Percentiles rank a stretch among this genome's conserved stretches.
Evolutionary conservation across 2,888 invertebrate species (phyloP).

Genomic region (Uropetala carovei): DNA sequence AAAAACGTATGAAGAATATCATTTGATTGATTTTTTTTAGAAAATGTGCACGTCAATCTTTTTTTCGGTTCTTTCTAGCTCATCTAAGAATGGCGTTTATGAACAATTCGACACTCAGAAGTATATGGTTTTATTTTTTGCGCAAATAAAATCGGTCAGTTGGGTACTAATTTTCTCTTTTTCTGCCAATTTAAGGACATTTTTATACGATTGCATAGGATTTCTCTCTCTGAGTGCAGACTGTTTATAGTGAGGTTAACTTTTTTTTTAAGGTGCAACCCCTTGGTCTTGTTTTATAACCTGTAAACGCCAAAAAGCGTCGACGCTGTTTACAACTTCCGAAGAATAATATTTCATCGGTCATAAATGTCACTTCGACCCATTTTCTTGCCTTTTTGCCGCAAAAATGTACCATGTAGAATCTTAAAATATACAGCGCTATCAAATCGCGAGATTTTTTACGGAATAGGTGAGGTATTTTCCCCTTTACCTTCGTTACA

Average conservation of each 20-base stretch:
- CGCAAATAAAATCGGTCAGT: too few relatives aligned
- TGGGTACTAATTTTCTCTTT: too few relatives aligned
- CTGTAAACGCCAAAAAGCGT: background rate
- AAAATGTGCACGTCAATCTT: background rate
- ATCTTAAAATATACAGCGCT: background rate
- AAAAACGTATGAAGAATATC: too few relatives aligned
- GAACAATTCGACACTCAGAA: too few relatives aligned
- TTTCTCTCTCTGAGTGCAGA: too few relatives aligned
- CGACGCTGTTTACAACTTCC: background rate
- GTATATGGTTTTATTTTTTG: too few relatives aligned
- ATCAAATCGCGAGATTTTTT: background rate
- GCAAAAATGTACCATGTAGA: background rate
- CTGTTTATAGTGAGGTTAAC: too few relatives aligned
- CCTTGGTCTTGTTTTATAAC: background rate
- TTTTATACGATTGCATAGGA: too few relatives aligned
- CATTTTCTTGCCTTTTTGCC: conserved; percentile 1
- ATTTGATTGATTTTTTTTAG: background rate
- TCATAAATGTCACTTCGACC: background rate
- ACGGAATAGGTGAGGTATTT: background rate
- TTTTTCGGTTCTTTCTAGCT: too few relatives aligned
- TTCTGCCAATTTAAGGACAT: too few relatives aligned
- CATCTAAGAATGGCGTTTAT: too few relatives aligned
- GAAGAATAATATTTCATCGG: background rate
- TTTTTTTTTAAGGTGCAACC: too few relatives aligned
- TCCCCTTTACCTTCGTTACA: background rate